Base-by-base conservation (phyloP, 1,140 invertebrate genomes). In the Drosophila tsacasi region DNA sequence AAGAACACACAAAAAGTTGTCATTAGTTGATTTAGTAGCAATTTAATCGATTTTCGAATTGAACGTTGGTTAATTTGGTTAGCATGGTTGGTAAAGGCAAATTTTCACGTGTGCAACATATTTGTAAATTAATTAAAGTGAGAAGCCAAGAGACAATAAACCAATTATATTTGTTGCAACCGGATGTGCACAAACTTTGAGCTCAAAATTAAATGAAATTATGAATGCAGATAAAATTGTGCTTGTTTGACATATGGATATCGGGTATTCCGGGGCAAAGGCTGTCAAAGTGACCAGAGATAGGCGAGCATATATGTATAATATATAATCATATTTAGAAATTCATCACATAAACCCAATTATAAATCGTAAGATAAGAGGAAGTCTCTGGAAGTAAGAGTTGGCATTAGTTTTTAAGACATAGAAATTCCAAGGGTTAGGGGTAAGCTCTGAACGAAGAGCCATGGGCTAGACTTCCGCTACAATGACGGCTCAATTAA, bases 1-100 rank as follows among this genome's bases (percentile, higher is more conserved):
- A 76, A 90, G 80, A 90, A 60, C 81, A 89, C 69, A 90, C 81
- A 87, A 84, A 80, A 72, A 80, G 58, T 91, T 85, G 60, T 79
- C 42, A 90, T 90, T 90, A 90, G 86, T 90, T 65, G 47, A 81
- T 81, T 81, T 61, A 64, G 54, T 79, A 79, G 58, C 75, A 79
- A 72, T 78, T 78, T 40, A 79, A 78, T 78, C 66, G 64, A 82
- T 80, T 84, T 63, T 55, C 42, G 55, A 63, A 47, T 78, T 59
- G 27, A 68, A 60, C 71, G 73, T 72, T 61, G 46, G 44, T 58
- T 42, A 61, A 57, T 55, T 71, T 72, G 60, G 67, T 71, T 71
- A 55, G 64, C 13, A 62, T 61, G 57, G 40, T 61, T 73, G 55
- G 49, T 60, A 40, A 35, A 54, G 57, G 47, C 63, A 77, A 68